Percentiles rank a stretch among this genome's conserved stretches.
phyloP scores from a whole-genome alignment of 1,140 invertebrate genomes.

The Drosophila jambulina region DNA sequence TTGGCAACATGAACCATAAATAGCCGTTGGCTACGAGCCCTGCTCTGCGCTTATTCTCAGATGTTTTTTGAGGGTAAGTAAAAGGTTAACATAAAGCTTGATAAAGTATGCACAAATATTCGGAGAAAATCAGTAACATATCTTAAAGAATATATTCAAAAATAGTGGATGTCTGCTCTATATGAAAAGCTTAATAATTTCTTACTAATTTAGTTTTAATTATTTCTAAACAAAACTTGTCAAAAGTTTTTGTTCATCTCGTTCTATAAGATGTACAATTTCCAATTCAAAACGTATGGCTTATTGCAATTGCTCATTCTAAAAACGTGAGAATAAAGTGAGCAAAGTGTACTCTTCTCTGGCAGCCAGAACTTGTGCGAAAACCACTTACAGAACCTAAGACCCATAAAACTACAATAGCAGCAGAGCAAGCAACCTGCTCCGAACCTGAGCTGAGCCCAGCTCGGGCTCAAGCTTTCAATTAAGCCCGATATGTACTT shows the following conservation, averaged over 20 bases:
- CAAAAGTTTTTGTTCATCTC: no score
- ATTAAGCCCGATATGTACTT: slow-evolving; percentile 50
- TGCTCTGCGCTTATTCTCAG: slow-evolving; percentile 7
- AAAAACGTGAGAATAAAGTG: neutral
- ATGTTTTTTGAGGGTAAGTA: neutral
- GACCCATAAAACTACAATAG: slow-evolving; percentile 14
- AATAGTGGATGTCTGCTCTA: neutral
- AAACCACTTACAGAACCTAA: slow-evolving; percentile 9
- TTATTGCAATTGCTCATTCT: neutral
- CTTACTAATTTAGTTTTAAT: neutral
- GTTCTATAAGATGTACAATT: no score
- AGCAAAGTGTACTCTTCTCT: no score
- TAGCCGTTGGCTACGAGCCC: slow-evolving; percentile 9
- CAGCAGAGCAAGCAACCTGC: slow-evolving; percentile 5
- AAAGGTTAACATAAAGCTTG: neutral
- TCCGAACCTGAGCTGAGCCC: slow-evolving; percentile 17
- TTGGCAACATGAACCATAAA: slow-evolving; percentile 25
- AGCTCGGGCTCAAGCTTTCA: slow-evolving; percentile 33
- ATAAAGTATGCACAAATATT: neutral
- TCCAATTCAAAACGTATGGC: neutral
- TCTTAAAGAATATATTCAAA: neutral
- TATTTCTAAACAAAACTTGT: neutral
- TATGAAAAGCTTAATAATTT: neutral
- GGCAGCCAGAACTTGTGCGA: neutral
- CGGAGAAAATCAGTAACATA: neutral